Percentiles rank a stretch among this genome's conserved stretches.
These are phyloP conservation scores for Drosophila asahinai DNA, from an alignment of 1,140 invertebrate genomes.

Conservation along the genomic window DNA sequence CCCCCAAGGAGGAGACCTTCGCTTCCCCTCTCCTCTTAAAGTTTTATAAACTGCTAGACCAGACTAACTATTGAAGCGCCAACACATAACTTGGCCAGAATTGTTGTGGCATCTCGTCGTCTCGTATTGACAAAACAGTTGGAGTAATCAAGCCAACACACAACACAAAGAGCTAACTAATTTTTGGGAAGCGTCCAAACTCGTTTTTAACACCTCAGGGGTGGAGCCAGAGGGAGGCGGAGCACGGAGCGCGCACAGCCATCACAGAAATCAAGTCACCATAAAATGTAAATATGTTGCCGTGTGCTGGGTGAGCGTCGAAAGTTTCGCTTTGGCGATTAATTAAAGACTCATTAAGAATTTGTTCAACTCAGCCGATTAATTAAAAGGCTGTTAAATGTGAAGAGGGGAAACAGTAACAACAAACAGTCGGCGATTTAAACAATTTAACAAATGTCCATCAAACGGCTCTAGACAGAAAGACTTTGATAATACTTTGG, in stretches of 20 bases:
- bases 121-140: slow-evolving; percentile 30
- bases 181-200: slow-evolving; percentile 67
- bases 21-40: slow-evolving; percentile 16
- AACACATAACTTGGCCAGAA: slow-evolving; percentile 45
- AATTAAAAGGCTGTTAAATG: slow-evolving; percentile 72
- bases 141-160: slow-evolving; percentile 50
- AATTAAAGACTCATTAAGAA: slow-evolving; percentile 83
- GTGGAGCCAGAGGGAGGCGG: slow-evolving; percentile 60
- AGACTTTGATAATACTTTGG: not conserved
- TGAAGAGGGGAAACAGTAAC: slow-evolving; percentile 33
- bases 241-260: slow-evolving; percentile 12
- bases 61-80: slow-evolving; percentile 24
- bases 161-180: slow-evolving; percentile 55
- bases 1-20: no score
- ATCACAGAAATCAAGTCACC: slow-evolving; percentile 69
- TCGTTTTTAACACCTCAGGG: slow-evolving; percentile 71
- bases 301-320: slow-evolving; percentile 16
- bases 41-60: slow-evolving; percentile 14
- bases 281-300: slow-evolving; percentile 60
- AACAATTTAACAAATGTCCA: slow-evolving; percentile 11
- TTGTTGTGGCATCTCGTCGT: slow-evolving; percentile 53
- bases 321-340: slow-evolving; percentile 67
- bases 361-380: slow-evolving; percentile 69
- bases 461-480: slow-evolving; percentile 4
- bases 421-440: slow-evolving; percentile 13